These are phyloP conservation scores for Spodoptera frugiperda DNA, from an alignment of 1,140 invertebrate genomes.

Conservation along the genomic window DNA sequence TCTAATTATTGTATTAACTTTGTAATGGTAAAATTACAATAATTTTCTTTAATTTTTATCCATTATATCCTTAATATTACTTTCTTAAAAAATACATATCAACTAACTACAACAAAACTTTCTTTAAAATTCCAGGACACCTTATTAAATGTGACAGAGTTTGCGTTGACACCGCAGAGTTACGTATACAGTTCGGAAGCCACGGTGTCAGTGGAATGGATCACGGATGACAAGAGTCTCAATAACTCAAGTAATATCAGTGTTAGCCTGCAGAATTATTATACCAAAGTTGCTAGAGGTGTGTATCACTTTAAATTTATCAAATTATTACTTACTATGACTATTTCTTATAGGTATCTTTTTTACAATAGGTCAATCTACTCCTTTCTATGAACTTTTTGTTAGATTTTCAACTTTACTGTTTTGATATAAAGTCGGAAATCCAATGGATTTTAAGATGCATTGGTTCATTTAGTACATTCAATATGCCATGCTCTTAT, in stretches of 20 bases:
- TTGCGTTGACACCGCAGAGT: slow-evolving; percentile 74
- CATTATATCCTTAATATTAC: too few relatives aligned
- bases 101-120: neutral
- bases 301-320: slow-evolving; percentile 8
- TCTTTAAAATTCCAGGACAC: slow-evolving; percentile 72
- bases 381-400: too few relatives aligned
- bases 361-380: too few relatives aligned
- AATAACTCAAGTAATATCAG: slow-evolving; percentile 75
- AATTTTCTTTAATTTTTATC: too few relatives aligned
- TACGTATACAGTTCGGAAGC: slow-evolving; percentile 74
- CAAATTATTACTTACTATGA: neutral
- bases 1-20: too few relatives aligned
- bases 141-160: slow-evolving; percentile 73
- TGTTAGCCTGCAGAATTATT: slow-evolving; percentile 80
- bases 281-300: slow-evolving; percentile 84
- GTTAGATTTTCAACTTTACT: neutral
- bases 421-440: too few relatives aligned
- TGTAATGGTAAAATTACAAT: too few relatives aligned
- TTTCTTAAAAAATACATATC: too few relatives aligned
- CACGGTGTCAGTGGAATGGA: slow-evolving; percentile 81
- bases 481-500: too few relatives aligned
- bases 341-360: too few relatives aligned
- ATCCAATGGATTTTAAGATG: too few relatives aligned
- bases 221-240: slow-evolving; percentile 81
- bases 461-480: too few relatives aligned